Percentiles rank a stretch among this genome's conserved stretches.
phyloP scores from a whole-genome alignment of 2,797 vertebrate genomes.

The Pangasius djambal region DNA sequence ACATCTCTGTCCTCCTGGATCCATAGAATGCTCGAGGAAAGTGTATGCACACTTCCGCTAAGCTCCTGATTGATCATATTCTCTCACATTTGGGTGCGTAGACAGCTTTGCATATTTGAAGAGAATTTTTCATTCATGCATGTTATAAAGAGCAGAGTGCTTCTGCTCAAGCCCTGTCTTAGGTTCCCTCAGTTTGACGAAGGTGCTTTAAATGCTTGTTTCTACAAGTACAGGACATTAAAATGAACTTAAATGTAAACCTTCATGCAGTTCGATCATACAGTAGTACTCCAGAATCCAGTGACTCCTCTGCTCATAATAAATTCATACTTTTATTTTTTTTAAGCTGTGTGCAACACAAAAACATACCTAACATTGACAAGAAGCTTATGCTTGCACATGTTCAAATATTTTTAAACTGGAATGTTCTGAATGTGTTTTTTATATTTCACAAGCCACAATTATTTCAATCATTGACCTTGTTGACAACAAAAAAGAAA shows the following conservation, averaged over 20 bases:
- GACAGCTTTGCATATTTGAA: constrained; percentile 25
- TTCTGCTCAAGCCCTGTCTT: constrained; percentile 40
- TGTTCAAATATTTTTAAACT: constrained; percentile 39
- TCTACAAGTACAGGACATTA: neutral
- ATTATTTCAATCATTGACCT: constrained; percentile 37
- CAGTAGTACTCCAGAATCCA: constrained; percentile 9
- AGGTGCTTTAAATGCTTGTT: constrained; percentile 23
- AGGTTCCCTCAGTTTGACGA: neutral
- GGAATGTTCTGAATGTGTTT: constrained; percentile 26
- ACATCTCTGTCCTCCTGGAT: constrained; percentile 43
- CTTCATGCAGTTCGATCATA: constrained; percentile 32
- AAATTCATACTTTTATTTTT: constrained; percentile 13
- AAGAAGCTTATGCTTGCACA: constrained; percentile 33
- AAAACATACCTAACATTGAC: constrained; percentile 50
- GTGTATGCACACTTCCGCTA: constrained; percentile 66
- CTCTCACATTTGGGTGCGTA: constrained; percentile 41
- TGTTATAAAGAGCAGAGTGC: constrained; percentile 25
- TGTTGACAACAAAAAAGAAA: constrained; percentile 40
- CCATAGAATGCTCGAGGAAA: constrained; percentile 63
- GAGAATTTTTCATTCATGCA: constrained; percentile 28
- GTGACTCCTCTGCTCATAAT: constrained; percentile 24
- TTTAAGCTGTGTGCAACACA: constrained; percentile 41
- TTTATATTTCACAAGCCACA: constrained; percentile 24
- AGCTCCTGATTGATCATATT: constrained; percentile 68
- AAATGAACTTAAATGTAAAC: constrained; percentile 28